phyloP scores from a whole-genome alignment of 2,888 invertebrate genomes.

The Nemotelus nigrinus region DNA sequence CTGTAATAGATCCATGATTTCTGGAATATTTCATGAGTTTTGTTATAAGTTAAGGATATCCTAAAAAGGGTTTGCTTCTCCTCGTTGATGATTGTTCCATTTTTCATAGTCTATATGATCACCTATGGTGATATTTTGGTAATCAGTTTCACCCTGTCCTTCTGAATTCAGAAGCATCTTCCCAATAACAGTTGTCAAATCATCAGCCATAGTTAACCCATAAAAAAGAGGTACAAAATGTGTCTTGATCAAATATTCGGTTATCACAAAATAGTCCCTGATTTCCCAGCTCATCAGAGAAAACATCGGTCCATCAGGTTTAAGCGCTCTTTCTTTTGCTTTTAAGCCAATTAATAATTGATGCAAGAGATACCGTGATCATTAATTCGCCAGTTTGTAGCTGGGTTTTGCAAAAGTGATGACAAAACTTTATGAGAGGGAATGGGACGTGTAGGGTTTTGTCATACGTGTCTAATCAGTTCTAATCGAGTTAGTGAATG shows the following conservation, averaged over 20 bases:
- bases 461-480: background rate
- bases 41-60: too few species aligned
- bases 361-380: background rate
- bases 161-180: background rate
- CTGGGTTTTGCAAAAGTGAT: background rate
- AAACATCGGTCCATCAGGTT: background rate
- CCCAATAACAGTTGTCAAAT: background rate
- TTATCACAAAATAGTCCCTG: background rate
- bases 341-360: background rate
- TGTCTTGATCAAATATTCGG: background rate
- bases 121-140: background rate
- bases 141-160: background rate
- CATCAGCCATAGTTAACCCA: background rate
- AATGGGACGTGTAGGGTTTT: background rate
- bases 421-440: background rate
- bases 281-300: background rate
- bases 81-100: background rate
- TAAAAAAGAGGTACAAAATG: background rate
- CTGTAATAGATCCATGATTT: too few species aligned
- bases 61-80: background rate
- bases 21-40: too few species aligned
- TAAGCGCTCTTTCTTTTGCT: background rate
- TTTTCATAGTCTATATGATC: background rate
- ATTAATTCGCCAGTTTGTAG: background rate
- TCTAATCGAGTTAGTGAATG: background rate